Percentiles rank a stretch among this genome's conserved stretches.
Evolutionary conservation across 2,888 invertebrate genomes (phyloP).

Genomic region (Platynereis dumerilii): DNA sequence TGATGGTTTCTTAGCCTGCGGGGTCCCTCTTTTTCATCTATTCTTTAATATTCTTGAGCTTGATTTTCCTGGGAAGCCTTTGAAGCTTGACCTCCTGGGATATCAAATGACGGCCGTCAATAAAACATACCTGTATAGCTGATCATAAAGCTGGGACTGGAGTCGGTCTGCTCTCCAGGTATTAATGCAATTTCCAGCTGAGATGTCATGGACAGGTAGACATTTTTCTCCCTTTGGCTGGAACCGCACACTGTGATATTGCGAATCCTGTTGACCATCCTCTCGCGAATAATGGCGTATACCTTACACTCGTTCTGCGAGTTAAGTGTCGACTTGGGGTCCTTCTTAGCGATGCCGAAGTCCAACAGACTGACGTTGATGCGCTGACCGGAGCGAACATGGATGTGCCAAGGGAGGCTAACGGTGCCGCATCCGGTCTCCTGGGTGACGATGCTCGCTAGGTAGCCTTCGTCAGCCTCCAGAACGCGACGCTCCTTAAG

Average conservation of each 20-base stretch:
- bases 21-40: no score
- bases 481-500: not conserved
- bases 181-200: constrained; percentile 19
- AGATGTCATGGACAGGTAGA: constrained; percentile 22
- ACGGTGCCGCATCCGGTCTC: constrained; percentile 17
- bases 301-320: constrained; percentile 14
- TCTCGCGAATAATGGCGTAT: constrained; percentile 17
- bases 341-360: constrained; percentile 10
- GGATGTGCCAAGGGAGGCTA: constrained; percentile 13
- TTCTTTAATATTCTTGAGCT: no score
- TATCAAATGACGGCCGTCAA: no score
- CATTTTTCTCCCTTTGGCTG: constrained; percentile 18
- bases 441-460: constrained; percentile 13
- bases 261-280: constrained; percentile 20
- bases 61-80: no score
- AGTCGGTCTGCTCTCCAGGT: not conserved
- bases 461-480: constrained; percentile 16
- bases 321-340: not conserved
- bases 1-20: no score
- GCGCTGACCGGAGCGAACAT: constrained; percentile 12
- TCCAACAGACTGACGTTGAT: constrained; percentile 23
- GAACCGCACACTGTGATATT: constrained; percentile 24
- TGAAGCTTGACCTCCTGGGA: no score
- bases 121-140: constrained; percentile 1
- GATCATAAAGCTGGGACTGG: constrained; percentile 6